Conservation (phyloP, 2,113 vertebrate genomes). For the Heterocephalus glaber region DNA sequence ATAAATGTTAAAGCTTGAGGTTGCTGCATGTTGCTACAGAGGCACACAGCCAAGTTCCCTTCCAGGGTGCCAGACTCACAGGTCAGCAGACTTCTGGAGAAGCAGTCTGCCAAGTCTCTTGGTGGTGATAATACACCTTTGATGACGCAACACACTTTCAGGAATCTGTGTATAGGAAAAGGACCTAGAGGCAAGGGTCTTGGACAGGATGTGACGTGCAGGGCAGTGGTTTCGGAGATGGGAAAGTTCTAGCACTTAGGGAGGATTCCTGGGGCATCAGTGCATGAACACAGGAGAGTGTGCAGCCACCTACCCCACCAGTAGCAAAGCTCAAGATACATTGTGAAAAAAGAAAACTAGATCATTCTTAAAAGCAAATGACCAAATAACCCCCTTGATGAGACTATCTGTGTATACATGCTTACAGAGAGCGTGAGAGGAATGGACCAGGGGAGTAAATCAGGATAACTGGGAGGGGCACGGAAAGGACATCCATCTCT, state of each 20-base stretch:
- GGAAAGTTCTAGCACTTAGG: neutral
- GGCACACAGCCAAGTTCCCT: neutral
- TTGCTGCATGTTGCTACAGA: neutral
- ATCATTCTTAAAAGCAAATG: neutral
- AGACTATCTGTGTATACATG: fast-evolving
- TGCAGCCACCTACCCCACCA: too few relatives aligned
- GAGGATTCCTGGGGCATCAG: neutral
- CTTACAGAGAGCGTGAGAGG: neutral
- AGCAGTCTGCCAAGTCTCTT: neutral
- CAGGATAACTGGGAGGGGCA: neutral
- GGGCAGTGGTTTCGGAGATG: neutral
- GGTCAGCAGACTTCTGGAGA: neutral
- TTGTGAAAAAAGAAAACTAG: neutral
- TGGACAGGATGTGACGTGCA: too few relatives aligned
- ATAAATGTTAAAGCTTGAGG: too few relatives aligned
- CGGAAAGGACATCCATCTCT: neutral
- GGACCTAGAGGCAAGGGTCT: neutral
- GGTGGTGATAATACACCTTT: neutral
- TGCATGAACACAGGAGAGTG: fast-evolving
- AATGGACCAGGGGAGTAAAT: neutral
- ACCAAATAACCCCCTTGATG: too few relatives aligned
- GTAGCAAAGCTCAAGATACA: neutral
- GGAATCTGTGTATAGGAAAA: neutral
- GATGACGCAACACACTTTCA: neutral
- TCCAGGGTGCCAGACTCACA: neutral